These are phyloP conservation scores for Galeruca laticollis DNA, from an alignment of 2,888 invertebrate species.

Conservation along the genomic window DNA sequence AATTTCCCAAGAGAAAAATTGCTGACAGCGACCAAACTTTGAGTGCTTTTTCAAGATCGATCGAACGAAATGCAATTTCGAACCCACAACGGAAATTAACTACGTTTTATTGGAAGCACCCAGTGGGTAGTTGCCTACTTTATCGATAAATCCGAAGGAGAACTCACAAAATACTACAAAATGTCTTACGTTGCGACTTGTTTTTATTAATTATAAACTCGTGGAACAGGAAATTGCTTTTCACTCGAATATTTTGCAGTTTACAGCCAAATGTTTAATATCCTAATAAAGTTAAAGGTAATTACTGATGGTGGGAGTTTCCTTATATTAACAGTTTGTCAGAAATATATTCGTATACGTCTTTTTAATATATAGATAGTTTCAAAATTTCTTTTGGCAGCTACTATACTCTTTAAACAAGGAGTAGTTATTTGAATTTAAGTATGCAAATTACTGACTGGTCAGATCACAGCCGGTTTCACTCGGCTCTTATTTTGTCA, in stretches of 20 bases:
- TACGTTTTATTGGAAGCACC: slow-evolving; percentile 15
- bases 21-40: slow-evolving; percentile 5
- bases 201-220: slow-evolving; percentile 3
- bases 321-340: no score
- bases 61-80: slow-evolving; percentile 21
- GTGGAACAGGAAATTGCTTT: not conserved
- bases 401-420: no score
- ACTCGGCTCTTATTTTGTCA: no score
- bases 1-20: slow-evolving; percentile 21
- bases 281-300: slow-evolving; percentile 2
- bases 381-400: no score
- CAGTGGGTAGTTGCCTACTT: slow-evolving; percentile 11
- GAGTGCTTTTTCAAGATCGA: slow-evolving; percentile 23
- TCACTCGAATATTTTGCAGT: not conserved
- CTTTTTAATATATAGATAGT: no score
- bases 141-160: slow-evolving; percentile 12
- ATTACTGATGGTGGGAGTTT: not conserved
- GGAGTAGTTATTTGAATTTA: no score
- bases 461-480: no score
- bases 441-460: no score
- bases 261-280: slow-evolving; percentile 1
- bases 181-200: not conserved
- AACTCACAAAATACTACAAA: slow-evolving; percentile 14
- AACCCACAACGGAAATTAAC: slow-evolving; percentile 23
- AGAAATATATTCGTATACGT: no score